A percentile compares a stretch with the other conserved stretches of the same genome.
These are phyloP conservation scores for Acronicta alni DNA, from an alignment of 2,888 invertebrate species.

Conservation along the genomic window DNA sequence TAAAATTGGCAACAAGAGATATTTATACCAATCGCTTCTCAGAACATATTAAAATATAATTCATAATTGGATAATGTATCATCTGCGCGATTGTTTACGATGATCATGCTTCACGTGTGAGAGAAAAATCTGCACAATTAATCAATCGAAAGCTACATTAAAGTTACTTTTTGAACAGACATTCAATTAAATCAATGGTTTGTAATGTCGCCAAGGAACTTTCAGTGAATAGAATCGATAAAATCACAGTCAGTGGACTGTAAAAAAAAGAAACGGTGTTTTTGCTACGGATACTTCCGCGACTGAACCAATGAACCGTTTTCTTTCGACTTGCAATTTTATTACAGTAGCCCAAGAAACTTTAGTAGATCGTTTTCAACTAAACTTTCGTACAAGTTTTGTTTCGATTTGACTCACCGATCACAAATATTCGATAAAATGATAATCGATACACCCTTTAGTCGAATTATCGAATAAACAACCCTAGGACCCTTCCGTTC, in stretches of 20 bases:
- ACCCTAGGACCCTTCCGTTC: constrained; percentile 20
- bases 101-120: too few relatives aligned
- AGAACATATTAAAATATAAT: too few relatives aligned
- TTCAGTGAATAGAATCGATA: constrained; percentile 27
- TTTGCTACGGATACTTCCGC: constrained; percentile 36
- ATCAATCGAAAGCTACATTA: not conserved
- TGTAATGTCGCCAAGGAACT: constrained; percentile 16
- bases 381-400: constrained; percentile 28
- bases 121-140: too few relatives aligned
- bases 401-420: constrained; percentile 29
- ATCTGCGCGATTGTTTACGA: too few relatives aligned
- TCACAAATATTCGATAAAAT: constrained; percentile 51
- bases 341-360: constrained; percentile 25
- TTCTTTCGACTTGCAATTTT: constrained; percentile 36
- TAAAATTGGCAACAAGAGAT: too few relatives aligned
- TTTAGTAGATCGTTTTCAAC: constrained; percentile 22
- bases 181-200: constrained; percentile 16
- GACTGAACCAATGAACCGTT: constrained; percentile 23
- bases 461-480: constrained; percentile 43
- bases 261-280: constrained; percentile 35
- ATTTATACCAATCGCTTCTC: too few relatives aligned
- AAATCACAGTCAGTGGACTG: constrained; percentile 31
- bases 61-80: too few relatives aligned
- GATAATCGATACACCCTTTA: constrained; percentile 48
- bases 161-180: not conserved